Conservation (phyloP, 2,888 invertebrate species). For the Lycaena phlaeas region DNA sequence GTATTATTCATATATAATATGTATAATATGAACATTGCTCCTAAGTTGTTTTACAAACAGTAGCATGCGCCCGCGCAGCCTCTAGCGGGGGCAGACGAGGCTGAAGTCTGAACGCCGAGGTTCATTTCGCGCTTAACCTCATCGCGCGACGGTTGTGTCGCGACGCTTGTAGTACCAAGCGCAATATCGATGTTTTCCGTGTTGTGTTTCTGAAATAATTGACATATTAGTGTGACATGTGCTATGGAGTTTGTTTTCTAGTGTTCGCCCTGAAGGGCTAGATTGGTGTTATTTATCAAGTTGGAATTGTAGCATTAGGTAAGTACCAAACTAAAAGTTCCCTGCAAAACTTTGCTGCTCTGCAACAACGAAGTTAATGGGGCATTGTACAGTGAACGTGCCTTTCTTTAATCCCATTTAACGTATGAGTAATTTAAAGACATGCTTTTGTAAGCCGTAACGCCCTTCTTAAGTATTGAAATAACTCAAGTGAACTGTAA, state of each 20-base stretch:
- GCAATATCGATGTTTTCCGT: slow-evolving; percentile 36
- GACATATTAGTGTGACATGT: slow-evolving; percentile 43
- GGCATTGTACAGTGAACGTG: not conserved
- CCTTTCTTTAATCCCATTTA: not conserved
- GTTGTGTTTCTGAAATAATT: slow-evolving; percentile 32
- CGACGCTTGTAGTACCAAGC: slow-evolving; percentile 45
- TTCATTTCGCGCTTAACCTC: slow-evolving; percentile 62
- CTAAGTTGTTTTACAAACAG: slow-evolving; percentile 11
- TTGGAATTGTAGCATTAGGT: slow-evolving; percentile 20
- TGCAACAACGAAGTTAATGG: not conserved
- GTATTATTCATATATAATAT: not conserved
- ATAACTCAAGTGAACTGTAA: not conserved
- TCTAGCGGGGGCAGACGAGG: slow-evolving; percentile 15
- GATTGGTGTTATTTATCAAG: slow-evolving; percentile 25
- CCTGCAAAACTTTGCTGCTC: not conserved
- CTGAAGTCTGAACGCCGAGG: slow-evolving; percentile 3
- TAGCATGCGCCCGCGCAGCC: slow-evolving; percentile 24
- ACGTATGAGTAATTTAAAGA: not conserved
- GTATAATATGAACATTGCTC: not conserved
- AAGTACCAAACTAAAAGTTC: slow-evolving; percentile 6
- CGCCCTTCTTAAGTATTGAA: not conserved
- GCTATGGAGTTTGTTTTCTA: slow-evolving; percentile 49
- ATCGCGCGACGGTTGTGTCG: slow-evolving; percentile 60
- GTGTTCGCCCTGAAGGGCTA: slow-evolving; percentile 55
- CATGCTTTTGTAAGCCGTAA: not conserved